Base-by-base conservation (phyloP, 2,797 vertebrate species). In the Onychomys torridus region DNA sequence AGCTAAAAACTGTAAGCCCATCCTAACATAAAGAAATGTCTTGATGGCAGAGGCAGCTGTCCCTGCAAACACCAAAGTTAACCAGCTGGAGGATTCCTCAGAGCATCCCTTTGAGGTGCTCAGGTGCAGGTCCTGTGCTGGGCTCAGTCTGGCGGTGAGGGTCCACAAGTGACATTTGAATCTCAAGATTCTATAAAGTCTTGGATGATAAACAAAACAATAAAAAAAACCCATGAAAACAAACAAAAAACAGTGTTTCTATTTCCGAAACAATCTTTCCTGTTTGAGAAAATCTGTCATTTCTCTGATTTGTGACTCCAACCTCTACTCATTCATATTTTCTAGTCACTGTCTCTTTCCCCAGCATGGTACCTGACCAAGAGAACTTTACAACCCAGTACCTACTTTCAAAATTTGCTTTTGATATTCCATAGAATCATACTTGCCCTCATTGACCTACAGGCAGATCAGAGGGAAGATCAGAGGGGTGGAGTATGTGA, bases 241-340 rank as follows among this genome's bases (percentile, higher is more conserved):
- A 34, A 67, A 67, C 32, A 12, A 37, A 9, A 82, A 61, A 19
- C 19, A 7, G 23, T 49, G 25, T 85, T 67, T 69, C 19, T 86
- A 27, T 89, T 93, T 93, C 69, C 52, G 49, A 92, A 96, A 43
- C 63, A 86, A 57, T 63, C 11, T 95, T 91, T 86, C 27, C 9
- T 93, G 13, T 81, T 89, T 89, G 49, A 78, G 16, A 71, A 32
- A 94, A 43, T 90, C 34, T 67, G 29, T 37, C 34, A 78, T 61
- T 17, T 83, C 27, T 57, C 55, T 63, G 57, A 40, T 73, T 16
- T 69, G 49, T 49, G 1, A 7, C 21, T 0, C 0, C 7, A 43
- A 55, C 17, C 9, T 59, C 4, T 83, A 90, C 29, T 49, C 12
- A n/a, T 63, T 76, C 37, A 79, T 8, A 12, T 0, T 32, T 14